These are phyloP conservation scores for Nothocercus julius DNA, from an alignment of 2,113 vertebrate species.

Conservation along the genomic window DNA sequence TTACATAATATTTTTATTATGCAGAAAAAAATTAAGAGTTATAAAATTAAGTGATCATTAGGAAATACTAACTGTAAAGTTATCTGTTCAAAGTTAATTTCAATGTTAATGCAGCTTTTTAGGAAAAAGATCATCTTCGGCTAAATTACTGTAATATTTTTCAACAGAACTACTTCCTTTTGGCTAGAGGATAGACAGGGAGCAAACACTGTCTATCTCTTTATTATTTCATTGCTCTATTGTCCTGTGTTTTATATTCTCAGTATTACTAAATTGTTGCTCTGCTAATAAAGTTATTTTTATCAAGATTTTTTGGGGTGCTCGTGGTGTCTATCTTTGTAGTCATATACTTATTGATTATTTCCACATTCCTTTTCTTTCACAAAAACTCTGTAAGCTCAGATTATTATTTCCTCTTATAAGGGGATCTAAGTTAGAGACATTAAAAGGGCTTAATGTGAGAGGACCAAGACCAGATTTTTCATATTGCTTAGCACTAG, in stretches of 20 bases:
- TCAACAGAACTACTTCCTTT: neutral
- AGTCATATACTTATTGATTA: neutral
- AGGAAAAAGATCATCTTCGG: neutral
- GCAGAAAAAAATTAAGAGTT: neutral
- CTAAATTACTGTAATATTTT: neutral
- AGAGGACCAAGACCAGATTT: neutral
- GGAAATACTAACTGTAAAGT: neutral
- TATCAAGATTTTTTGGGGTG: neutral
- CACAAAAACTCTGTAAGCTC: neutral
- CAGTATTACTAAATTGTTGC: neutral
- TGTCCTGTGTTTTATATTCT: neutral
- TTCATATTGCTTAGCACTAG: neutral
- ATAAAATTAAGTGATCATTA: neutral
- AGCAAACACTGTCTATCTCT: neutral
- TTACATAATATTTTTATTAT: accelerated
- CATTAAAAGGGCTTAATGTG: neutral
- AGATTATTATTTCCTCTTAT: neutral
- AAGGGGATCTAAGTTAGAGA: neutral
- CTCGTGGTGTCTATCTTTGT: neutral
- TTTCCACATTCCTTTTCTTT: neutral
- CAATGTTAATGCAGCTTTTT: neutral
- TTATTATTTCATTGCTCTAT: neutral
- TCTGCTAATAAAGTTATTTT: neutral
- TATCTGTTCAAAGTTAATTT: neutral
- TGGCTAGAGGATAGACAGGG: neutral